Conservation (phyloP, 2,888 invertebrate species). For the Andrena bicolor region DNA sequence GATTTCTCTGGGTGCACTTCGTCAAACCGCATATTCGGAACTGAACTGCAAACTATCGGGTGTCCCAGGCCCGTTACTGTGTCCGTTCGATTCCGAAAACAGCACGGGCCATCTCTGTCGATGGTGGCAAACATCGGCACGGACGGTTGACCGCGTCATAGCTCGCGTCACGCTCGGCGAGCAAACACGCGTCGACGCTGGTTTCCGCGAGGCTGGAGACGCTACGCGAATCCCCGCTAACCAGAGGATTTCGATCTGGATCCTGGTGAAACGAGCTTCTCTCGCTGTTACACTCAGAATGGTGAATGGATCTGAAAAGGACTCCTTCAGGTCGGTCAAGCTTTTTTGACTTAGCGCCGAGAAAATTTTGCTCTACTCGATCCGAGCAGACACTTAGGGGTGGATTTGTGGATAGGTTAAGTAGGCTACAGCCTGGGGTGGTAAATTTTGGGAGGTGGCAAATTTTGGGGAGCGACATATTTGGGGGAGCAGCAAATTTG, state of each 20-base stretch:
- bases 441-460: too few species aligned
- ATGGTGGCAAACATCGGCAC: conserved; percentile 28
- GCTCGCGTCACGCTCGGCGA: conserved; percentile 26
- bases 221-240: not conserved
- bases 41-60: conserved; percentile 17
- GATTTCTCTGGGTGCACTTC: conserved; percentile 7
- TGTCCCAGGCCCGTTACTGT: not conserved
- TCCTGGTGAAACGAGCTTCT: conserved; percentile 5
- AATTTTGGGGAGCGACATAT: too few species aligned
- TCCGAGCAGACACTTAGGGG: too few species aligned
- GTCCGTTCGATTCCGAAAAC: conserved; percentile 28
- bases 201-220: conserved; percentile 2
- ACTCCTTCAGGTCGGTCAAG: too few species aligned
- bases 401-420: too few species aligned
- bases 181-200: conserved; percentile 11
- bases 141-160: conserved; percentile 32
- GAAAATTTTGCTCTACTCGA: too few species aligned
- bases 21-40: conserved; percentile 1
- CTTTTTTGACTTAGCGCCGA: too few species aligned
- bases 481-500: too few species aligned
- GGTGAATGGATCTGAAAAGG: too few species aligned
- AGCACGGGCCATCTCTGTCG: conserved; percentile 24
- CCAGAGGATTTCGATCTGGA: conserved; percentile 7
- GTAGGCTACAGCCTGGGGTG: too few species aligned
- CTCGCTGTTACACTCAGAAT: too few species aligned